Evolutionary conservation across 1,140 invertebrate genomes (phyloP).

Genomic region (Aphaenogaster rudis): DNA sequence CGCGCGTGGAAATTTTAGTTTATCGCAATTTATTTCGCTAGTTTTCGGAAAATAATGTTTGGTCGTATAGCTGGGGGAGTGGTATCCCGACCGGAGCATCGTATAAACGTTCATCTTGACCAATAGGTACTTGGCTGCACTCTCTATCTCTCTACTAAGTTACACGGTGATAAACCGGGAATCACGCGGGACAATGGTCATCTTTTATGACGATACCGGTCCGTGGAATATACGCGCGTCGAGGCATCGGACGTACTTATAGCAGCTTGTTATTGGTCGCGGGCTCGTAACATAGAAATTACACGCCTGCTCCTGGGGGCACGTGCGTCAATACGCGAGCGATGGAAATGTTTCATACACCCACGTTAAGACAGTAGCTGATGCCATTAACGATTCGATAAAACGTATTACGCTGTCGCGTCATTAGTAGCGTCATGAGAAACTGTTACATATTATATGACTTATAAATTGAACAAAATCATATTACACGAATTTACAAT

Average conservation of each 20-base stretch:
- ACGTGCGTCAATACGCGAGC: background rate
- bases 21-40: conserved; percentile 32
- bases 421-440: conserved; percentile 16
- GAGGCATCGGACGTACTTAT: conserved; percentile 7
- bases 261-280: conserved; percentile 24
- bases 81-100: background rate
- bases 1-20: conserved; percentile 9
- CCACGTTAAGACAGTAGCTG: no score
- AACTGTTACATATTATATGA: conserved; percentile 49
- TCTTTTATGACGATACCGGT: conserved; percentile 40
- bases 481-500: conserved; percentile 16
- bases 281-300: conserved; percentile 39
- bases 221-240: conserved; percentile 27
- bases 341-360: background rate
- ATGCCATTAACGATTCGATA: conserved; percentile 23
- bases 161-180: conserved; percentile 55
- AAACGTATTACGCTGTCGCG: conserved; percentile 19
- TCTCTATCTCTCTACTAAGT: conserved; percentile 13
- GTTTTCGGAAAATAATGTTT: conserved; percentile 22
- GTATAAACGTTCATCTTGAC: conserved; percentile 57
- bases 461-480: conserved; percentile 43
- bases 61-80: background rate
- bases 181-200: conserved; percentile 36
- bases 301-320: background rate
- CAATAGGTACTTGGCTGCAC: conserved; percentile 10